phyloP scores from a whole-genome alignment of 35 echinoderm and acorn worm genomes.

The Apostichopus californicus region DNA sequence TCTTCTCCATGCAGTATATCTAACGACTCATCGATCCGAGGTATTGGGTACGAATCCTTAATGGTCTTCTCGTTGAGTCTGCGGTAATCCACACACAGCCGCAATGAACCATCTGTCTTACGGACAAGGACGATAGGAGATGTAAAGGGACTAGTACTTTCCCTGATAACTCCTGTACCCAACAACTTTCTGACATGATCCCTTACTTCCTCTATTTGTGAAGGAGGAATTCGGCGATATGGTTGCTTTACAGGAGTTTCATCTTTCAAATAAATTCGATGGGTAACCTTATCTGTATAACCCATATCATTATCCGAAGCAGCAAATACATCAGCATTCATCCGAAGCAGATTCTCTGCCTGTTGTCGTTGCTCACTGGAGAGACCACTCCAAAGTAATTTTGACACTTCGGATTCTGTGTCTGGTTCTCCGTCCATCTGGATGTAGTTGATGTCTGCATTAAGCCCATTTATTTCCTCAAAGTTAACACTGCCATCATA shows the following conservation, averaged over 20 bases:
- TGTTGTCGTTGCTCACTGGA: neutral
- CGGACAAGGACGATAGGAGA: neutral
- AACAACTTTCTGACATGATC: too few species aligned
- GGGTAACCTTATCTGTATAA: neutral
- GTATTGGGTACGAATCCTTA: slow-evolving; percentile 32
- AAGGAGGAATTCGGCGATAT: slow-evolving; percentile 2
- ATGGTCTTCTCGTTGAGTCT: too few species aligned
- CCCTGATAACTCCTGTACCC: neutral
- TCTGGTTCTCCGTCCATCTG: too few species aligned
- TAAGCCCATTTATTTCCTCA: neutral
- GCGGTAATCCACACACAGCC: too few species aligned
- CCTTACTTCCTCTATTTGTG: neutral
- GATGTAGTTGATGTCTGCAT: too few species aligned
- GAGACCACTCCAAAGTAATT: neutral
- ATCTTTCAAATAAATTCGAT: neutral
- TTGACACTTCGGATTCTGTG: too few species aligned
- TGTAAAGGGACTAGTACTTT: slow-evolving; percentile 17
- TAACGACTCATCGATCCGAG: neutral
- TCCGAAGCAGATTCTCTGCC: neutral
- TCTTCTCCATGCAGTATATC: slow-evolving; percentile 41
- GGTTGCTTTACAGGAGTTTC: neutral
- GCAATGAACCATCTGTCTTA: neutral
- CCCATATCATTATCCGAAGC: slow-evolving; percentile 4
- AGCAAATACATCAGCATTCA: slow-evolving; percentile 6
- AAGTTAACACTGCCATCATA: neutral